phyloP scores from a whole-genome alignment of 2,113 vertebrate species.

The Parotia lawesii region DNA sequence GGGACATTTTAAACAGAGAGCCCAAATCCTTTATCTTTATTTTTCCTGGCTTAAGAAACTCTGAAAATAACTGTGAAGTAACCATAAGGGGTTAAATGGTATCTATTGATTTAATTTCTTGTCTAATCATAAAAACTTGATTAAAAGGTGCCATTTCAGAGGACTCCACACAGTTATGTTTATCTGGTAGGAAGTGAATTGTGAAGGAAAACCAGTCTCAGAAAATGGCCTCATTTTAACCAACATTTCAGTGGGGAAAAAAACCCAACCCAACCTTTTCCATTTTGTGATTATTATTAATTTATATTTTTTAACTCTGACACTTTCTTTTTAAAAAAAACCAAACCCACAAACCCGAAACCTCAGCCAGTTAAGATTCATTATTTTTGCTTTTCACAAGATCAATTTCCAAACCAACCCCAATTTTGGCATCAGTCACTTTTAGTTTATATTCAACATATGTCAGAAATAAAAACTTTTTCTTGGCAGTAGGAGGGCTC shows the following conservation, averaged over 20 bases:
- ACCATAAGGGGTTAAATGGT: neutral
- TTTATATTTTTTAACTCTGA: neutral
- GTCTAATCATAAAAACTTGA: neutral
- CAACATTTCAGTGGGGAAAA: neutral
- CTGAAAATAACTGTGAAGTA: neutral
- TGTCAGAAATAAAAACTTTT: neutral
- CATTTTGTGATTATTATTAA: neutral
- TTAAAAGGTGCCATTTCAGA: neutral
- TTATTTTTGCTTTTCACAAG: neutral
- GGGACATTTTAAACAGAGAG: neutral
- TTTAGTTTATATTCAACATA: neutral
- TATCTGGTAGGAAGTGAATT: neutral
- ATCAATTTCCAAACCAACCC: neutral
- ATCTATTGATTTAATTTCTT: neutral
- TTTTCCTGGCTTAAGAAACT: neutral
- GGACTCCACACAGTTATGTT: neutral
- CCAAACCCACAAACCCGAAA: neutral
- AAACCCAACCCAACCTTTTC: fast-evolving
- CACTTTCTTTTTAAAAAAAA: neutral
- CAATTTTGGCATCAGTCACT: neutral
- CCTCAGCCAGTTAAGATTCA: neutral
- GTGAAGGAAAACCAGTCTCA: neutral
- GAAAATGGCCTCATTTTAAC: neutral
- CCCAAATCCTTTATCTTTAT: neutral
- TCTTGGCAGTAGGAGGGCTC: neutral